These are phyloP conservation scores for Stegastes partitus DNA, from an alignment of 2,113 vertebrate species.

Conservation along the genomic window DNA sequence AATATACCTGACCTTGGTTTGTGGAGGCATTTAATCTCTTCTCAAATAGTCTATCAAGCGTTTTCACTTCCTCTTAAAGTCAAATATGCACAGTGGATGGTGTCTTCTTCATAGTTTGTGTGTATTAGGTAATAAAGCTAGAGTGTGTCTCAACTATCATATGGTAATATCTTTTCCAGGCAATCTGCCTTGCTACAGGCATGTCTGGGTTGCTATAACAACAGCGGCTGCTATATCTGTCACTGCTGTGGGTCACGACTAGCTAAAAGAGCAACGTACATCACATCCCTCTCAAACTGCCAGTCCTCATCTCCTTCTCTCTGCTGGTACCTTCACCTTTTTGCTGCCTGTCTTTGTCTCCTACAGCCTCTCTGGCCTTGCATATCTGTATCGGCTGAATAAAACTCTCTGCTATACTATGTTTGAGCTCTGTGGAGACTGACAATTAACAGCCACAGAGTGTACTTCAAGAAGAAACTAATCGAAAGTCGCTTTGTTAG, in stretches of 20 bases:
- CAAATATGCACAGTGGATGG: neutral
- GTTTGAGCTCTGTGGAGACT: slow-evolving; percentile 12
- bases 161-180: slow-evolving; percentile 44
- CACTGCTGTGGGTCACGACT: slow-evolving; percentile 62
- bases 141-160: slow-evolving; percentile 30
- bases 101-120: neutral
- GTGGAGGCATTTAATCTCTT: neutral
- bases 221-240: slow-evolving; percentile 75
- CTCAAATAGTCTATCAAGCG: neutral
- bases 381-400: slow-evolving; percentile 16
- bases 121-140: slow-evolving; percentile 15
- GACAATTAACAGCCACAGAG: slow-evolving; percentile 21
- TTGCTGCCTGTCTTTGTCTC: slow-evolving; percentile 20
- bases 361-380: neutral
- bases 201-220: slow-evolving; percentile 76
- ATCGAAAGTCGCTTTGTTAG: neutral
- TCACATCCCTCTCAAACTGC: slow-evolving; percentile 49
- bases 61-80: neutral
- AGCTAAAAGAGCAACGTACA: slow-evolving; percentile 68
- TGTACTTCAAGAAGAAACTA: slow-evolving; percentile 17
- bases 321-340: neutral
- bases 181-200: slow-evolving; percentile 55
- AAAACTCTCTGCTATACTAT: neutral
- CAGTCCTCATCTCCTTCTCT: slow-evolving; percentile 22
- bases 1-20: slow-evolving; percentile 42